These are phyloP conservation scores for Myzus persicae DNA, from an alignment of 1,140 invertebrate species.

Conservation along the genomic window DNA sequence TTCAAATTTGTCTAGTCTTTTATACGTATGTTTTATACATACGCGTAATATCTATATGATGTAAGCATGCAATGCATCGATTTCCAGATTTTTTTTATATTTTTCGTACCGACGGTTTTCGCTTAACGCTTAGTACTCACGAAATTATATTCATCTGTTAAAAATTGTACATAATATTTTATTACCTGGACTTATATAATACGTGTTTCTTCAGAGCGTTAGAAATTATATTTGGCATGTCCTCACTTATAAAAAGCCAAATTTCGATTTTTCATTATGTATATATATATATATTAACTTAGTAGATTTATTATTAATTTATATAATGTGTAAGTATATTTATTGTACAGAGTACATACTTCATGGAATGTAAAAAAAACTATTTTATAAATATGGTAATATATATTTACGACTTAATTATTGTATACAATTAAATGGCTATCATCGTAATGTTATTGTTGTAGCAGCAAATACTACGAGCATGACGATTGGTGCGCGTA, in stretches of 20 bases:
- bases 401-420: slow-evolving; percentile 4
- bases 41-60: neutral
- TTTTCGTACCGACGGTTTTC: neutral
- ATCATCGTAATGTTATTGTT: neutral
- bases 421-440: slow-evolving; percentile 14
- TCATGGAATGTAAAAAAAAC: slow-evolving; percentile 24
- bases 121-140: neutral
- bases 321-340: neutral
- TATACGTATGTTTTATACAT: neutral
- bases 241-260: neutral
- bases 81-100: neutral
- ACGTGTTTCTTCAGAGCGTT: neutral
- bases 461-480: neutral
- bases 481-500: neutral
- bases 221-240: neutral
- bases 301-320: neutral
- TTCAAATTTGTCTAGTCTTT: neutral
- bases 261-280: neutral
- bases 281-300: neutral
- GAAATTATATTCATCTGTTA: neutral
- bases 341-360: neutral
- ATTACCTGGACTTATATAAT: neutral
- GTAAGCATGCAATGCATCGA: neutral
- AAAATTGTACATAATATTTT: neutral
- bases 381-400: neutral